Conservation (phyloP, 1,140 invertebrate genomes). For the Drosophila pectinifera region DNA sequence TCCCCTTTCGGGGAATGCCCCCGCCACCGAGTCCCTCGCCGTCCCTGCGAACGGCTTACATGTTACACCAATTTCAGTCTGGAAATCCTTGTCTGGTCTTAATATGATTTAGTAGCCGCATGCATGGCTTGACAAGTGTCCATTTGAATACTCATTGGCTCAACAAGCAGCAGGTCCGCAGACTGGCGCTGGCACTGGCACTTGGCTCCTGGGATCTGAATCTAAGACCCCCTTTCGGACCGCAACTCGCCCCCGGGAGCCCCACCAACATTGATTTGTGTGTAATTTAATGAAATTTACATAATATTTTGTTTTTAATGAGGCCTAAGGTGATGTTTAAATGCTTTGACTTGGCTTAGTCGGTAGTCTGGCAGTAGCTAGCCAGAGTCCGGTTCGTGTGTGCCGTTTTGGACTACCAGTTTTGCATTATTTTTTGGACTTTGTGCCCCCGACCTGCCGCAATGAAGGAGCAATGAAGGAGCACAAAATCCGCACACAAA, state of each 20-base stretch:
- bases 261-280: conserved; percentile 71
- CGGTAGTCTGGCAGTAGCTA: conserved; percentile 49
- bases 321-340: conserved; percentile 84
- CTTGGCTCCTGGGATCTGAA: conserved; percentile 32
- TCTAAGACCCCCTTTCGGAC: conserved; percentile 1
- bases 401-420: conserved; percentile 55
- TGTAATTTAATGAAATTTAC: conserved; percentile 84
- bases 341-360: conserved; percentile 80
- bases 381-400: conserved; percentile 43
- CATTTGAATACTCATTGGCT: conserved; percentile 85
- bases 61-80: conserved; percentile 80
- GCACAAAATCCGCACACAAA: background rate
- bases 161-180: conserved; percentile 61
- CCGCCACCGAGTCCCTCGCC: background rate
- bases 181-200: conserved; percentile 24
- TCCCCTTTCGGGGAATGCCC: conserved; percentile 27
- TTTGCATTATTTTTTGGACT: conserved; percentile 43
- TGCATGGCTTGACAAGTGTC: conserved; percentile 84
- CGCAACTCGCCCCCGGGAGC: background rate
- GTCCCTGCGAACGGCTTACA: conserved; percentile 42
- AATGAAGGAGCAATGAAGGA: conserved; percentile 56
- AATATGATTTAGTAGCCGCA: conserved; percentile 84
- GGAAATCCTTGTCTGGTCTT: conserved; percentile 83
- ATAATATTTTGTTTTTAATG: conserved; percentile 84
- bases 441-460: conserved; percentile 62